A percentile compares a stretch with the other conserved stretches of the same genome.
Conservation (phyloP, 2,888 invertebrate species). For the Zaprionus bogoriensis region DNA sequence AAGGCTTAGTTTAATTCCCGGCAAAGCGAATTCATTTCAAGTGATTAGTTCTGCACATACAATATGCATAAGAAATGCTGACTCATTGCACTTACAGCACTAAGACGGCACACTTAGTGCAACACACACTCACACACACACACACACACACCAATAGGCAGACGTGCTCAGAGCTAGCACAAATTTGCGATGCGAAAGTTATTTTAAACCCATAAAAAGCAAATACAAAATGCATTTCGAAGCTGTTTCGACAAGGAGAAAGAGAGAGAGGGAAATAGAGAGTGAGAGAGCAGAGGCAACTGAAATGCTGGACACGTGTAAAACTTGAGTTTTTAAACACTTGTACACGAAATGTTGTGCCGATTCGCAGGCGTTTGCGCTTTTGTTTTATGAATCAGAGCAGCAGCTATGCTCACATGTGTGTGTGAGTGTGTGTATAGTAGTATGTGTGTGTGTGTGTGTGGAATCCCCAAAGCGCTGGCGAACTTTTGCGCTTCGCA, state of each 20-base stretch:
- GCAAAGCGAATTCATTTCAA: not conserved
- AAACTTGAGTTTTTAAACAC: slow-evolving; percentile 71
- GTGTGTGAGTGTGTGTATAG: not conserved
- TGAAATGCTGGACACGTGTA: slow-evolving; percentile 70
- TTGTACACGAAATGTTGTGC: slow-evolving; percentile 64
- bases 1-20: not conserved
- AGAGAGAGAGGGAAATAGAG: not conserved
- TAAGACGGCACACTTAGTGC: not conserved
- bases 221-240: slow-evolving; percentile 55
- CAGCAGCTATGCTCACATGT: slow-evolving; percentile 25
- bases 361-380: slow-evolving; percentile 49
- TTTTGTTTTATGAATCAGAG: slow-evolving; percentile 66
- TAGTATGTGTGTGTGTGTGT: no score
- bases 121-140: not conserved
- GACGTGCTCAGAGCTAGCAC: slow-evolving; percentile 48
- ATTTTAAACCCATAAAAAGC: slow-evolving; percentile 42
- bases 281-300: slow-evolving; percentile 26
- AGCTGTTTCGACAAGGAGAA: slow-evolving; percentile 40
- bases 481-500: slow-evolving; percentile 63
- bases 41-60: not conserved
- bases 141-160: not conserved
- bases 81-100: not conserved
- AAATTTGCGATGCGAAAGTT: slow-evolving; percentile 42
- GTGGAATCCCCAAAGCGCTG: slow-evolving; percentile 48
- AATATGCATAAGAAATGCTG: not conserved